Conservation (phyloP, 1,140 invertebrate species). For the Nebria ingens region DNA sequence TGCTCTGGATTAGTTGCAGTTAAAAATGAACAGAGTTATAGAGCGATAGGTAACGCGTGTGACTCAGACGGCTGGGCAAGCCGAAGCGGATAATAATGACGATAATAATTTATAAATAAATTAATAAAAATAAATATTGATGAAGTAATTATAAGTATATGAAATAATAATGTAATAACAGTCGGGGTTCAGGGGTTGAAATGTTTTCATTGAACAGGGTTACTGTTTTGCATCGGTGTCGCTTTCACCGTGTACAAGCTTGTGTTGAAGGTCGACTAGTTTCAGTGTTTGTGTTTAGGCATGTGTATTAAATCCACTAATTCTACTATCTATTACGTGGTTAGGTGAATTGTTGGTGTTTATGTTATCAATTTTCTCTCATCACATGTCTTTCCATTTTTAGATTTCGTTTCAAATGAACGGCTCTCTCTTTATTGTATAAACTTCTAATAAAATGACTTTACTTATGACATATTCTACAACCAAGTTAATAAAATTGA, state of each 20-base stretch:
- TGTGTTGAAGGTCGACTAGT: not conserved
- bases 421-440: not conserved
- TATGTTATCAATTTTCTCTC: too few species aligned
- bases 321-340: not conserved
- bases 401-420: not conserved
- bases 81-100: too few species aligned
- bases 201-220: conserved; percentile 4
- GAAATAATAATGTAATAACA: not conserved
- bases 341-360: too few species aligned
- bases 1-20: too few species aligned
- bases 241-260: not conserved
- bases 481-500: not conserved
- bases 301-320: not conserved
- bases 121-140: too few species aligned
- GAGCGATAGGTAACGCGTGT: too few species aligned
- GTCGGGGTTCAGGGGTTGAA: not conserved
- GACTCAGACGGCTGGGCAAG: too few species aligned
- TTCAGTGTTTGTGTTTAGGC: conserved; percentile 3
- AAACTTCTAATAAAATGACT: not conserved
- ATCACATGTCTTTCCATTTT: too few species aligned
- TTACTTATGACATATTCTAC: not conserved
- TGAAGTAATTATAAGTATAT: too few species aligned
- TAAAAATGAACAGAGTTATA: too few species aligned
- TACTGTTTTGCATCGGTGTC: conserved; percentile 1
- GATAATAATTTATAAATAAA: too few species aligned